These are phyloP conservation scores for Amazona finschi DNA, from an alignment of 2,797 vertebrate species.

Conservation along the genomic window DNA sequence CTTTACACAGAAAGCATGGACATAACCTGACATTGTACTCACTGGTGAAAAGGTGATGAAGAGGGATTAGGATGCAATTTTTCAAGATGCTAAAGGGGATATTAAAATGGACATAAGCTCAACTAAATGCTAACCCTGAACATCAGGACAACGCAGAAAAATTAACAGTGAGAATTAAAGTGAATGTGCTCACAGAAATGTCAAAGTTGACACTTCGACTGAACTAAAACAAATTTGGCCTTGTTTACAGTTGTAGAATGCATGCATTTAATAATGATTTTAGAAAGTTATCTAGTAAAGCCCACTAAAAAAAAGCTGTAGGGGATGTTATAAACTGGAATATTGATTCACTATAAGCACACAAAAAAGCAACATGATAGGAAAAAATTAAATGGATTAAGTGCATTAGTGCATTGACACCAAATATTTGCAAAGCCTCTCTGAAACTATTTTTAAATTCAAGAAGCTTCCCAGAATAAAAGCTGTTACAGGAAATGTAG, in stretches of 20 bases:
- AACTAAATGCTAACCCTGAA: not conserved
- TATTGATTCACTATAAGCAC: not conserved
- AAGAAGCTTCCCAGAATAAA: not conserved
- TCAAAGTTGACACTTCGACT: not conserved
- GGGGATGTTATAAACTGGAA: not conserved
- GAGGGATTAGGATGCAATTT: conserved; percentile 27
- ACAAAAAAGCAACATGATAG: not conserved
- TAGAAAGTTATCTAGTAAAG: not conserved
- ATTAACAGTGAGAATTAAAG: not conserved
- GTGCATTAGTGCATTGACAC: not conserved
- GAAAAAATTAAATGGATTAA: not conserved
- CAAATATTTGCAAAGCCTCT: not conserved
- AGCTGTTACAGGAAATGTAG: not conserved
- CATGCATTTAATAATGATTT: not conserved
- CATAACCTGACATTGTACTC: not conserved
- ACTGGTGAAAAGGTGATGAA: conserved; percentile 11
- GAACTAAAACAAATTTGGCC: not conserved
- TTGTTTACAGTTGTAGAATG: not conserved
- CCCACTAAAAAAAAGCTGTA: not conserved
- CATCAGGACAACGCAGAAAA: not conserved
- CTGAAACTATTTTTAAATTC: not conserved
- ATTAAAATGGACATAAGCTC: conserved; percentile 23
- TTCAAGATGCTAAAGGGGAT: conserved; percentile 39
- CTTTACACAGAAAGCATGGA: not conserved
- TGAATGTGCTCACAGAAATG: not conserved